Evolutionary conservation across 2,797 vertebrate species (phyloP), one percentile per base, ranked within the genome.

Genomic region (Sebastes elongatus): DNA sequence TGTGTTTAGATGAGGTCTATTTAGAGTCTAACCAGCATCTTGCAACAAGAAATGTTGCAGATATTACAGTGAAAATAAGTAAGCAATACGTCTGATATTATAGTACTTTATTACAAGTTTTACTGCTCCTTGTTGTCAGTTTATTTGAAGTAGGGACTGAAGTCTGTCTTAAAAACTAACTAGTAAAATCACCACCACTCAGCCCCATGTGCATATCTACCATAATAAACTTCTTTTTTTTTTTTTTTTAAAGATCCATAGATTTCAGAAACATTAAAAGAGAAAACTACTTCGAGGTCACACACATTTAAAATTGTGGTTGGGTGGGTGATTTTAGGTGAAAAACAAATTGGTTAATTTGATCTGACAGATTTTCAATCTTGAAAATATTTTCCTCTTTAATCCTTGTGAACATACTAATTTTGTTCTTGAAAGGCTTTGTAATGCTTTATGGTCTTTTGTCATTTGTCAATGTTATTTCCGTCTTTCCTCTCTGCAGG

Each of bases 401-500:
- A 18, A 28, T 28, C 14, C 27, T 64, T 64, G 67, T 56, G 13
- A 30, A 11, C 13, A 60, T 4, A 52, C 32, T 9, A n/a, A 46
- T 67, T 61, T 32, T 53, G 8, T 23, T 42, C 6, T 52, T 55
- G n/a, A 22, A 55, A 55, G n/a, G 20, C 9, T 55, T 56, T 13
- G 22, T 52, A 55, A 61, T 65, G 20, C 9, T 38, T 35, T 53
- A 11, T 42, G 27, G 14, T 75, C 32, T 73, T 64, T 53, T 53
- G 20, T 22, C n/a, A 53, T 18, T 22, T 53, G 8, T 1, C n/a
- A 10, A 3, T 32, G 7, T 63, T 23, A 13, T 80, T 52, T 78
- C 25, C 13, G 1, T 71, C 6, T 67, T 22, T 81, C 49, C 2
- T 83, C 4, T 56, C 55, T 2, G 30, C 75, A 99, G 99, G 98